Conservation (phyloP, 2,888 invertebrate species). For the Xestoiulus laeticollis region DNA sequence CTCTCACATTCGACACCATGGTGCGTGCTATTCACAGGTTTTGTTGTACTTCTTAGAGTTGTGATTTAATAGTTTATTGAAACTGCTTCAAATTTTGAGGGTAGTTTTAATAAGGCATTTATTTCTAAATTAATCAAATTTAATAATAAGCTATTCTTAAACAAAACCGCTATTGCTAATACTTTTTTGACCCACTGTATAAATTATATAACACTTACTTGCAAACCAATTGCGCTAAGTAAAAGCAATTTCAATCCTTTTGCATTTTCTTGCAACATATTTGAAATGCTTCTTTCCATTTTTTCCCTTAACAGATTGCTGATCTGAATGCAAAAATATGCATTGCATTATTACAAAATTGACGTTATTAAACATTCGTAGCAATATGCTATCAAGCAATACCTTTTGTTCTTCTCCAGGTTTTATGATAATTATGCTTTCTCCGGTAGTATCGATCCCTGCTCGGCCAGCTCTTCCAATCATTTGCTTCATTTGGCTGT, state of each 20-base stretch:
- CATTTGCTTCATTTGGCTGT: conserved; percentile 94
- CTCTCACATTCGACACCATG: too few species aligned
- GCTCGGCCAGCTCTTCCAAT: conserved; percentile 92
- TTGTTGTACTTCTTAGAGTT: too few species aligned
- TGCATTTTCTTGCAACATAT: conserved; percentile 68
- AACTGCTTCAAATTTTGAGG: too few species aligned
- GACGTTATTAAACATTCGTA: too few species aligned
- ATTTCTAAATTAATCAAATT: too few species aligned
- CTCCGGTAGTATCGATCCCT: conserved; percentile 82
- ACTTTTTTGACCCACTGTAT: too few species aligned
- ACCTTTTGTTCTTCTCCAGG: conserved; percentile 70
- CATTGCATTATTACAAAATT: not conserved
- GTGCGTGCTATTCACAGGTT: too few species aligned
- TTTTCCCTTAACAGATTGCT: conserved; percentile 71
- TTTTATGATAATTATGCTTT: conserved; percentile 85
- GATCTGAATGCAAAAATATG: conserved; percentile 71
- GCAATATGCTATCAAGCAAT: conserved; percentile 50
- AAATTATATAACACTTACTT: conserved; percentile 62
- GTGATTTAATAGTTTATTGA: too few species aligned
- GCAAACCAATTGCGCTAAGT: conserved; percentile 75
- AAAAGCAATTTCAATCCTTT: conserved; percentile 72
- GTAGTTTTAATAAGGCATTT: too few species aligned
- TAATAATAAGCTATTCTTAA: too few species aligned
- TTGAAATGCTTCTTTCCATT: conserved; percentile 75
- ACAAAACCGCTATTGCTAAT: too few species aligned